Evolutionary conservation across 2,113 vertebrate genomes (phyloP).

Genomic region (Hypomesus transpacificus): DNA sequence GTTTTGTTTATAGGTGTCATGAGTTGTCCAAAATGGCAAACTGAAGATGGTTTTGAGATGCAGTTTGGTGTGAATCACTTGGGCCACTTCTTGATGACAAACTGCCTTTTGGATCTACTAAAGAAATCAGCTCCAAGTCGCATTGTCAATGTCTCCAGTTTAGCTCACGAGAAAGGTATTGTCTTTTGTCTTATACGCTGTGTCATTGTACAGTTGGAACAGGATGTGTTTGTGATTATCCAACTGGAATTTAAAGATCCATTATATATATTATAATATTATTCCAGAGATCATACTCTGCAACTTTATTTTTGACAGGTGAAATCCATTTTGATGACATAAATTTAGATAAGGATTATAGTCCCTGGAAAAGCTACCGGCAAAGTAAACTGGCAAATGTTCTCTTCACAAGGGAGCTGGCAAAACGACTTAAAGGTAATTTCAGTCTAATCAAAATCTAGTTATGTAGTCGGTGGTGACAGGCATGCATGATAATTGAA

Average conservation of each 20-base stretch:
- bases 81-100: slow-evolving; percentile 69
- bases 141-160: slow-evolving; percentile 64
- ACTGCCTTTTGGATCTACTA: slow-evolving; percentile 63
- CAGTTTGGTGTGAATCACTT: slow-evolving; percentile 72
- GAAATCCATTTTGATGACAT: slow-evolving; percentile 69
- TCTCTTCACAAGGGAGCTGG: slow-evolving; percentile 63
- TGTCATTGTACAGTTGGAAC: background rate
- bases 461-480: too few species aligned
- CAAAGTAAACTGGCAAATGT: slow-evolving; percentile 73
- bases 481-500: too few species aligned
- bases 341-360: slow-evolving; percentile 59
- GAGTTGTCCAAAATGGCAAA: slow-evolving; percentile 67
- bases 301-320: slow-evolving; percentile 41
- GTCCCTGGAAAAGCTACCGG: slow-evolving; percentile 49
- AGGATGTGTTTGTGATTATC: background rate
- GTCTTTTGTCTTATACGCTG: background rate
- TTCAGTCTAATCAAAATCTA: background rate
- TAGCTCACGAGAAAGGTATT: slow-evolving; percentile 59
- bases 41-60: slow-evolving; percentile 73
- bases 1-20: slow-evolving; percentile 53
- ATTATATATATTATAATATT: slow-evolving; percentile 2
- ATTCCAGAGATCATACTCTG: background rate
- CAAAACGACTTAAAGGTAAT: slow-evolving; percentile 55
- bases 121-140: slow-evolving; percentile 64
- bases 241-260: too few species aligned